phyloP scores from a whole-genome alignment of 2,888 invertebrate genomes.

The Eupithecia insigniata region DNA sequence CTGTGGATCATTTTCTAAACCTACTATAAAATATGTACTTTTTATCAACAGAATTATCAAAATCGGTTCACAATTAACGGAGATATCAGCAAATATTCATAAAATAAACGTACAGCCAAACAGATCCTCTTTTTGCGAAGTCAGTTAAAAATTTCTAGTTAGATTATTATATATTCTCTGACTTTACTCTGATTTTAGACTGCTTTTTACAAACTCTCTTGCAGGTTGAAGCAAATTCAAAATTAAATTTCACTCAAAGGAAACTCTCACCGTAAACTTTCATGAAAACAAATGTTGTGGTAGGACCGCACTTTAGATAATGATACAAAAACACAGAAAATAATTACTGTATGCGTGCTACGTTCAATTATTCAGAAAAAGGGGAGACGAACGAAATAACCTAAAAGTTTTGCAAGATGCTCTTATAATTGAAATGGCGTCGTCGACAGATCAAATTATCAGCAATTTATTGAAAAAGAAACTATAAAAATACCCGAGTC shows the following conservation, averaged over 20 bases:
- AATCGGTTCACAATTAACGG: too few species aligned
- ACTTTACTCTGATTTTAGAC: background rate
- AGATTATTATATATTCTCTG: too few species aligned
- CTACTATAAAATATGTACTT: too few species aligned
- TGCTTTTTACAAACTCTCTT: background rate
- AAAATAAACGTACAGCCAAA: too few species aligned
- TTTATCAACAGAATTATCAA: too few species aligned
- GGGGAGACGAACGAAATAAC: background rate
- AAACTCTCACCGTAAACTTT: conserved; percentile 36
- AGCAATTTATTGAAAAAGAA: too few species aligned
- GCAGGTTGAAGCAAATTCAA: background rate
- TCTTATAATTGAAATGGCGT: background rate
- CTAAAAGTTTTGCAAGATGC: background rate
- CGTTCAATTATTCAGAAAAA: conserved; percentile 57
- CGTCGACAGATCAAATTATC: too few species aligned
- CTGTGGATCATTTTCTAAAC: too few species aligned
- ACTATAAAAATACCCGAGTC: too few species aligned
- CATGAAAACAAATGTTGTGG: conserved; percentile 46
- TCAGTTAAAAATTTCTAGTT: background rate
- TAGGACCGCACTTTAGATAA: conserved; percentile 43
- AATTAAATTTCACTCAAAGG: conserved; percentile 29
- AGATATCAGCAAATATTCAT: too few species aligned
- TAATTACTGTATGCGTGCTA: conserved; percentile 41
- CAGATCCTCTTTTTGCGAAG: background rate
- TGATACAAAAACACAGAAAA: conserved; percentile 48